A percentile compares a stretch with the other conserved stretches of the same genome.
phyloP scores from a whole-genome alignment of 1,140 invertebrate species.

The Homalodisca vitripennis region DNA sequence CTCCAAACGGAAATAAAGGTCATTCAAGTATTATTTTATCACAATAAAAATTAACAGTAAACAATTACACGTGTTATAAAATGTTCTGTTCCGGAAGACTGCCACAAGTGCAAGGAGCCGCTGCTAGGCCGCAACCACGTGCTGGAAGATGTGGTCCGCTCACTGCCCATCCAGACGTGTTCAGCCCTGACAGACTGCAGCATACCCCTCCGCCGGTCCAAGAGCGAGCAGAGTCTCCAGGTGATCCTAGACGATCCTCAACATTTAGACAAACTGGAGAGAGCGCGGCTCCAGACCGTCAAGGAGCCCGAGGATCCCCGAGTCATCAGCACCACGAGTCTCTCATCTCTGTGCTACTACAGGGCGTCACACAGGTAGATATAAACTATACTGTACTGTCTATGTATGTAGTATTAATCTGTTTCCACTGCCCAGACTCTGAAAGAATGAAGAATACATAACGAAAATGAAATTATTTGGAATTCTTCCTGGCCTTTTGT shows the following conservation, averaged over 20 bases:
- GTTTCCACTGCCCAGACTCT: too few species aligned
- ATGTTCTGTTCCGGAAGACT: background rate
- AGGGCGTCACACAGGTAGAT: too few species aligned
- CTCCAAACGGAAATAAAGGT: background rate
- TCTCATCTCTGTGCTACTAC: too few species aligned
- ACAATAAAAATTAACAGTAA: background rate
- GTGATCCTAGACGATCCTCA: background rate
- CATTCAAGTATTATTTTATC: background rate
- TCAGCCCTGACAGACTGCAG: background rate
- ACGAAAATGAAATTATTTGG: too few species aligned
- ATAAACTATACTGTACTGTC: too few species aligned
- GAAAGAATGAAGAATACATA: too few species aligned
- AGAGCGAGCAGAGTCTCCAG: slow-evolving; percentile 6
- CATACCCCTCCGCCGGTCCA: background rate
- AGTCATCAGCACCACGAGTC: too few species aligned
- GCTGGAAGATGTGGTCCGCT: background rate
- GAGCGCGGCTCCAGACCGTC: too few species aligned
- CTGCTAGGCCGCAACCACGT: slow-evolving; percentile 2
- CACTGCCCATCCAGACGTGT: background rate
- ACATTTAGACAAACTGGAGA: background rate
- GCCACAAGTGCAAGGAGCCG: slow-evolving; percentile 9
- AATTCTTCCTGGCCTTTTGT: too few species aligned
- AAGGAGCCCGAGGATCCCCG: too few species aligned
- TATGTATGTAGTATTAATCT: too few species aligned
- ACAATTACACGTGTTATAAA: background rate